phyloP scores from a whole-genome alignment of 2,797 vertebrate genomes.

The Enteromius paludinosus region DNA sequence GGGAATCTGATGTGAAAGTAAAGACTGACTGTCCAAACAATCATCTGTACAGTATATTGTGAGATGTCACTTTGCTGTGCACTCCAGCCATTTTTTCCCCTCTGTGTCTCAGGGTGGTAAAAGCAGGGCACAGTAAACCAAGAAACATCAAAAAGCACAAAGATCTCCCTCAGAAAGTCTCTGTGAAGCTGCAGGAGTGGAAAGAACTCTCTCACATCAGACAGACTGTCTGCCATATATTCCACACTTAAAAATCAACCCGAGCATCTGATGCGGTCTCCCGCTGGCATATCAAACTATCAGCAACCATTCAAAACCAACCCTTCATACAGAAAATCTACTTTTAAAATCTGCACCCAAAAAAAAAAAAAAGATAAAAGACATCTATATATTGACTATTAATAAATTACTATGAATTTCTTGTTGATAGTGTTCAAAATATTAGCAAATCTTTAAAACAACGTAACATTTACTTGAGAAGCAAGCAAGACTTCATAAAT shows the following conservation, averaged over 20 bases:
- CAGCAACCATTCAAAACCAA: background rate
- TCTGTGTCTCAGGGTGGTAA: background rate
- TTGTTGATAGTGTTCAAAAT: background rate
- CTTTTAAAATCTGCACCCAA: background rate
- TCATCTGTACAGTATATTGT: background rate
- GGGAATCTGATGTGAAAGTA: background rate
- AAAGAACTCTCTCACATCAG: conserved; percentile 11
- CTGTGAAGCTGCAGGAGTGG: conserved; percentile 18
- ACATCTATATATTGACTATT: too few species aligned
- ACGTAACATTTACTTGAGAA: background rate
- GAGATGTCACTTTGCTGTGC: conserved; percentile 1
- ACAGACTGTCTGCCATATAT: conserved; percentile 13
- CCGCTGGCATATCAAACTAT: background rate
- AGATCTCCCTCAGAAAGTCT: background rate
- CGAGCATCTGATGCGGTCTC: background rate
- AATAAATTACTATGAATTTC: background rate
- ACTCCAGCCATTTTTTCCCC: background rate
- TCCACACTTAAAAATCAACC: conserved; percentile 15
- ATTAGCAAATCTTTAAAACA: background rate
- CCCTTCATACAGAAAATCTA: background rate
- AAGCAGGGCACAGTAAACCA: background rate
- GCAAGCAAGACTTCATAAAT: background rate
- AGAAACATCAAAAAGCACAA: background rate
- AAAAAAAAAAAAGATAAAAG: background rate
- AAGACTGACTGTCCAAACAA: conserved; percentile 1